A percentile compares a stretch with the other conserved stretches of the same genome.
Evolutionary conservation across 2,113 vertebrate genomes (phyloP).

Genomic region (Poeciliopsis prolifica): DNA sequence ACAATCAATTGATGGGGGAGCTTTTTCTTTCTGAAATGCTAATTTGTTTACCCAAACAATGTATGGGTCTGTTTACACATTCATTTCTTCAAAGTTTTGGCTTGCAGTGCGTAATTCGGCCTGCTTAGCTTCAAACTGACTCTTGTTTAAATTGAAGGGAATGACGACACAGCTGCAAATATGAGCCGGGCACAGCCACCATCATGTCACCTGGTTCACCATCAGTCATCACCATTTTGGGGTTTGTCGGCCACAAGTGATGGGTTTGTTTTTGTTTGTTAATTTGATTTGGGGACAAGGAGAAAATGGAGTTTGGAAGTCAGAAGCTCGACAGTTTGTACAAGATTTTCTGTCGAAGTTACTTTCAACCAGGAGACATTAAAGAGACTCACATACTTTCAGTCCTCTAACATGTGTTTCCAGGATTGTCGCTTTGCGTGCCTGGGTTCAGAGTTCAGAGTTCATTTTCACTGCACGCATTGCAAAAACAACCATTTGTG

Average conservation of each 20-base stretch:
- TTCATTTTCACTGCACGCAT: no score
- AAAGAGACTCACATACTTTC: no score
- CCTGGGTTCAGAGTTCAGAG: no score
- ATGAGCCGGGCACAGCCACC: not conserved
- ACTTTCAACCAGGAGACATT: not conserved
- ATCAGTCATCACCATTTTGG: not conserved
- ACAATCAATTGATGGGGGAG: not conserved
- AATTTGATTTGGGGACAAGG: not conserved
- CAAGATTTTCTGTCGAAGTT: not conserved
- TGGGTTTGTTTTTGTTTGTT: not conserved
- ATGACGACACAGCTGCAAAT: not conserved
- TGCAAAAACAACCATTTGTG: no score
- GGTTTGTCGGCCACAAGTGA: not conserved
- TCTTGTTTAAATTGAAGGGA: slow-evolving; percentile 3
- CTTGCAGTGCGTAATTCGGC: slow-evolving; percentile 1
- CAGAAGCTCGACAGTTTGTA: not conserved
- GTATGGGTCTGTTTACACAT: not conserved
- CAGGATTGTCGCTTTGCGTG: no score
- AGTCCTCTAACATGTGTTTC: no score
- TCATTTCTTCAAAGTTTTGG: not conserved
- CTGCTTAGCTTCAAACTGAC: slow-evolving; percentile 1
- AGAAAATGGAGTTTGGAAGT: not conserved
- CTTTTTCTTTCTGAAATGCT: not conserved
- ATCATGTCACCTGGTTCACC: not conserved
- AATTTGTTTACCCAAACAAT: not conserved